These are phyloP conservation scores for Desoria tigrina DNA, from an alignment of 2,888 invertebrate species.

Conservation along the genomic window DNA sequence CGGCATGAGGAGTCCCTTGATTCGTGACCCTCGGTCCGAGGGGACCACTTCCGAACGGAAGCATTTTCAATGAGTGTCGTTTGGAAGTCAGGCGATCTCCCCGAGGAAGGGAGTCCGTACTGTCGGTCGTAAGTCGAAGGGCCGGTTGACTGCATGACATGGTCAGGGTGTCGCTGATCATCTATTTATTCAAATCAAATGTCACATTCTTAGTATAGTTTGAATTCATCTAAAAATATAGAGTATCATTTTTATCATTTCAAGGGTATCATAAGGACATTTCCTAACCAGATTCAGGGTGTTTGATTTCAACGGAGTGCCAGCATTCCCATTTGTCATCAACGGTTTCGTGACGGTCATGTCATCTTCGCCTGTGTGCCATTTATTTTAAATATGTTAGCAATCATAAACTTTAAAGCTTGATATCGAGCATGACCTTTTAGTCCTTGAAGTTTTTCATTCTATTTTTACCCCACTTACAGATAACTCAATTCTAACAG, in stretches of 20 bases:
- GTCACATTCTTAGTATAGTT: constrained; percentile 11
- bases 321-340: constrained; percentile 10
- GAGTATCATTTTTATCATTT: not conserved
- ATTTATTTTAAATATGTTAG: not conserved
- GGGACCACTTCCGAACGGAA: constrained; percentile 27
- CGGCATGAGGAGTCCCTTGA: constrained; percentile 56
- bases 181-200: not conserved
- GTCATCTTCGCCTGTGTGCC: constrained; percentile 16
- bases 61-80: constrained; percentile 46
- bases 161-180: constrained; percentile 43
- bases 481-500: too few relatives aligned
- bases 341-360: constrained; percentile 36
- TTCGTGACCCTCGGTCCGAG: not conserved
- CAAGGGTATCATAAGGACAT: not conserved
- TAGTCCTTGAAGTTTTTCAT: too few relatives aligned
- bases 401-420: not conserved
- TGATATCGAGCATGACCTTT: not conserved
- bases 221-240: too few relatives aligned
- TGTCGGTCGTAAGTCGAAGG: constrained; percentile 44
- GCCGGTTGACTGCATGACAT: constrained; percentile 53
- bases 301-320: not conserved
- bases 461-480: too few relatives aligned
- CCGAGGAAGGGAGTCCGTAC: constrained; percentile 45
- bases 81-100: constrained; percentile 36
- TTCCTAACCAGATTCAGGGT: constrained; percentile 10